Evolutionary conservation across 1,140 invertebrate genomes (phyloP), one percentile per base, ranked within the genome.

Genomic region (Halesus radiatus): DNA sequence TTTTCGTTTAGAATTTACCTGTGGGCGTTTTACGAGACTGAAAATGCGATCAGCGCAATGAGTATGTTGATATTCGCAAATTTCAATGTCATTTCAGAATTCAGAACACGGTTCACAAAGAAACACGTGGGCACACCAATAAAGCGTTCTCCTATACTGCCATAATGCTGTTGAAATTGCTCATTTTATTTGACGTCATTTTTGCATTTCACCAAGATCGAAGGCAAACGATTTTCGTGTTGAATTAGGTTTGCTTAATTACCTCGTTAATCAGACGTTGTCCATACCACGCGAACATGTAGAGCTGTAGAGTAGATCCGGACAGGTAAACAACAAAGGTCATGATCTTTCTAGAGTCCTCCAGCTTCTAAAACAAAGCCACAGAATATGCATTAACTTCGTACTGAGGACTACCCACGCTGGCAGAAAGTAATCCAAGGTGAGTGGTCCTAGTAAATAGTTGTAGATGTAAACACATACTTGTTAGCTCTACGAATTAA

Each of bases 221-320:
- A 37, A 37, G 7, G 32, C 32, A 8, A 37, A 4, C 32, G 32
- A 37, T 37, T 4, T 45, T 1, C 8, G 10, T 45, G 10, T 13
- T 45, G 37, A 45, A 45, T 13, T 10, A 45, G 10, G 37, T 45
- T 45, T 45, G 8, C 13, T 10, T 45, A 45, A 5, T 54, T 80
- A 81, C 80, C 45, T 81, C 76, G 15, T 68, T 81, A 18, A 74
- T 78, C 23, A 81, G 13, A 23, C 22, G 26, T 37, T 81, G 76
- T 13, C 76, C 76, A 37, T 74, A 81, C 56, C 58, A 72, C 13
- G 80, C 52, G 53, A 66, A 62, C 58, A 81, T 78, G 20, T 53
- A 78, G n/a, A 78, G 70, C 54, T 81, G 76, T 10, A 74, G 32
- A n/a, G 50, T 62, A 1, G 80, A 62, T 15, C 68, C 80, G n/a